These are phyloP conservation scores for Leptopilina drosophilae DNA, from an alignment of 2,888 invertebrate species.

Conservation along the genomic window DNA sequence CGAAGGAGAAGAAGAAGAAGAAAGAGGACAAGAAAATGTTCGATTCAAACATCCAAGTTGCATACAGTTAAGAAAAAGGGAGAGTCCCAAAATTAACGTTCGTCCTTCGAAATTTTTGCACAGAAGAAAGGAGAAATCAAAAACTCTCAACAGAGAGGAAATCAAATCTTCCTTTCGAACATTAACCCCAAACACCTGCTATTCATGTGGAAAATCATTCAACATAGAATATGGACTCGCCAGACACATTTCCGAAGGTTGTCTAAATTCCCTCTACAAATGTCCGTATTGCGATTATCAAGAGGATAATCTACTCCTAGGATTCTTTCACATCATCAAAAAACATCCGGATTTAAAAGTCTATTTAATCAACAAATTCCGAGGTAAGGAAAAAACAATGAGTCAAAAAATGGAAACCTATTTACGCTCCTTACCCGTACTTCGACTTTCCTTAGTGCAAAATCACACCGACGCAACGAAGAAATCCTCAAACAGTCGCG, in stretches of 20 bases:
- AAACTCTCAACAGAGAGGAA: too few species aligned
- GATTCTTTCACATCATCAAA: constrained; percentile 1
- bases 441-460: too few species aligned
- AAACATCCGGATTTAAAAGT: constrained; percentile 18
- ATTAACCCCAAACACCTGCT: constrained; percentile 10
- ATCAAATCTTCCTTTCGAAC: neutral
- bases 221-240: constrained; percentile 16
- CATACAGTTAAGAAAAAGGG: neutral
- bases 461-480: too few species aligned
- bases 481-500: too few species aligned
- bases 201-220: constrained; percentile 3
- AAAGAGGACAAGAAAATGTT: neutral
- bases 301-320: neutral
- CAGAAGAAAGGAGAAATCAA: too few species aligned
- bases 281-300: constrained; percentile 1
- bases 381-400: neutral
- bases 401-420: neutral
- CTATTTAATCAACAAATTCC: neutral
- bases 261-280: neutral
- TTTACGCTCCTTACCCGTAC: neutral
- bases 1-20: neutral
- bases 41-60: too few species aligned
- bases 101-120: too few species aligned
- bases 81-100: neutral
- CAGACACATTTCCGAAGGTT: constrained; percentile 19